phyloP scores from a whole-genome alignment of 2,888 invertebrate species.

The Drosophila borealis region DNA sequence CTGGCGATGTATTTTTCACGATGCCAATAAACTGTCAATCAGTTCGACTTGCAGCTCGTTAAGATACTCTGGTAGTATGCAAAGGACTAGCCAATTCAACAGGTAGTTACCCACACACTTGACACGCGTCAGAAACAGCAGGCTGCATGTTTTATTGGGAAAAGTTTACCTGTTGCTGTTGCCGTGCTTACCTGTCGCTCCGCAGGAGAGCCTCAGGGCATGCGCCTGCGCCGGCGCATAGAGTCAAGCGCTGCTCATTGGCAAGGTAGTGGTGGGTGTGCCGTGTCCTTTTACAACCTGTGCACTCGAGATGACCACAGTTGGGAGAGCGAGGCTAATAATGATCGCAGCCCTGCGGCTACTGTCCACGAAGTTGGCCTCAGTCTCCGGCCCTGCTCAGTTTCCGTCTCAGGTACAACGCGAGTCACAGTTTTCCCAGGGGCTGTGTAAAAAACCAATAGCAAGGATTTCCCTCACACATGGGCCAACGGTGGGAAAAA shows the following conservation, averaged over 20 bases:
- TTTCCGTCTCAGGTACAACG: constrained; percentile 24
- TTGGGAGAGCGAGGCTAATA: constrained; percentile 40
- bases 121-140: constrained; percentile 57
- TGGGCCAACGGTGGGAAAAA: constrained; percentile 56
- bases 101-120: constrained; percentile 55
- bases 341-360: constrained; percentile 36
- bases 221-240: constrained; percentile 76
- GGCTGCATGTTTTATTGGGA: constrained; percentile 54
- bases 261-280: constrained; percentile 33
- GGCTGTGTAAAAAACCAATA: constrained; percentile 67
- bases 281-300: constrained; percentile 65
- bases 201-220: constrained; percentile 35
- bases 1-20: too few species aligned
- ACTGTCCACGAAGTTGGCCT: constrained; percentile 65
- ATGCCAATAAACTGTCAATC: not conserved
- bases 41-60: not conserved
- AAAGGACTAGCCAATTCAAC: constrained; percentile 21
- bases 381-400: not conserved
- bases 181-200: constrained; percentile 65
- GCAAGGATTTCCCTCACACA: constrained; percentile 62
- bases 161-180: constrained; percentile 74
- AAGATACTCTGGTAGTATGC: constrained; percentile 3
- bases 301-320: constrained; percentile 73
- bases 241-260: constrained; percentile 74
- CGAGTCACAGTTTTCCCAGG: constrained; percentile 53